A percentile compares a stretch with the other conserved stretches of the same genome.
Evolutionary conservation across 2,797 vertebrate species (phyloP).

Genomic region (Bovichtus diacanthus): DNA sequence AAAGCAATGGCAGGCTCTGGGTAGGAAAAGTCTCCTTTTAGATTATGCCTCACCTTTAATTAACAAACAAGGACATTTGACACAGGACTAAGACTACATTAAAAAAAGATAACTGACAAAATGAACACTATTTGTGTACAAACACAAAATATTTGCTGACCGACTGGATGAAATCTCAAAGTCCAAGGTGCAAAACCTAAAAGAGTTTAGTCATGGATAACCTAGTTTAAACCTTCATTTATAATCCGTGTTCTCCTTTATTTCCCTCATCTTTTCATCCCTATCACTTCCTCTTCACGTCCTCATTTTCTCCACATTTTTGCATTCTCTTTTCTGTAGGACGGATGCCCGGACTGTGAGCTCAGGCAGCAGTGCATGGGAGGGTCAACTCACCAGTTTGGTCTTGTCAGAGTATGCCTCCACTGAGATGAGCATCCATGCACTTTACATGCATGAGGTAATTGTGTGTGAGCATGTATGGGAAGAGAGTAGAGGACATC

Average conservation of each 20-base stretch:
- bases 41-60: not conserved
- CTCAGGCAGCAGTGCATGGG: constrained; percentile 97
- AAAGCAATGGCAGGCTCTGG: constrained; percentile 91
- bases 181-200: not conserved
- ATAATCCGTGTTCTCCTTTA: not conserved
- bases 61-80: not conserved
- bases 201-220: not conserved
- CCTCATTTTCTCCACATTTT: constrained; percentile 3
- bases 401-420: constrained; percentile 97
- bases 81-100: too few species aligned
- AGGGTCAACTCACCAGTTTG: constrained; percentile 95
- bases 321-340: constrained; percentile 70
- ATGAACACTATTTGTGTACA: too few species aligned
- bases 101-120: too few species aligned
- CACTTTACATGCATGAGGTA: constrained; percentile 98
- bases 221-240: not conserved
- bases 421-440: constrained; percentile 98
- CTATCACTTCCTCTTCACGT: not conserved
- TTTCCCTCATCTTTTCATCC: not conserved
- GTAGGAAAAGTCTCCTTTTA: constrained; percentile 69
- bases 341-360: constrained; percentile 93
- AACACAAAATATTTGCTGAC: not conserved
- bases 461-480: constrained; percentile 28
- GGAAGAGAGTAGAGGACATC: not conserved
- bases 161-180: not conserved